Base-by-base conservation (phyloP, 2,797 vertebrate species). In the Lycodopsis pacificus region DNA sequence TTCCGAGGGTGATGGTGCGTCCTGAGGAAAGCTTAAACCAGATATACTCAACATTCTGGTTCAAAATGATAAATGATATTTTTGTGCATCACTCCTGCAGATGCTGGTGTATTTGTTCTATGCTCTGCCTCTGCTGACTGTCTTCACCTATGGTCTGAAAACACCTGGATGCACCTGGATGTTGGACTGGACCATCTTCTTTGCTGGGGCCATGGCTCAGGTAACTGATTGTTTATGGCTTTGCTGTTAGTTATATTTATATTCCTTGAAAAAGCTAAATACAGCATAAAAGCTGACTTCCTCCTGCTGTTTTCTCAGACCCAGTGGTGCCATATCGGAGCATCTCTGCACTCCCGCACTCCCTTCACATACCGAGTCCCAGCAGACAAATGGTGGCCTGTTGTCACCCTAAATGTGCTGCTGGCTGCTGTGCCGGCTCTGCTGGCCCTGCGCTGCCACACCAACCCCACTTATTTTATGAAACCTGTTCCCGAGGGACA, bases 291-390 rank as follows among this genome's bases (percentile, higher is more conserved):
- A 46, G 5, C 65, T 67, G 57, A 62, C 77, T 38, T 78, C 62
- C 14, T 63, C n/a, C 63, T n/a, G 0, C 53, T 61, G 8, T 66
- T 65, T 42, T 57, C 70, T 71, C 93, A 99, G 98, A 95, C 94
- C 1, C 97, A 99, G 93, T 99, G 97, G 95, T 94, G 96, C n/a
- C 97, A 99, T 79, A 86, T 97, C n/a, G 96, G 97, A 8, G 96
- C 95, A 3, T 98, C 97, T 14, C 82, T 96, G 57, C 98, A 99
- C 88, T 77, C 92, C 13, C 95, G 96, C 25, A 99, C 98, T 1
- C 95, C 98, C 15, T 99, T 96, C 90, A 98, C 97, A 0, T 99
- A 99, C 92, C 94, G 97, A 25, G 94, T 97, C 77, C 97, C 98
- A 0, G 92, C 95, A 53, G 97, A 97, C 1, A 90, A 94, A 65